These are phyloP conservation scores for Chymomyza fuscimana DNA, from an alignment of 2,888 invertebrate species.

Conservation along the genomic window DNA sequence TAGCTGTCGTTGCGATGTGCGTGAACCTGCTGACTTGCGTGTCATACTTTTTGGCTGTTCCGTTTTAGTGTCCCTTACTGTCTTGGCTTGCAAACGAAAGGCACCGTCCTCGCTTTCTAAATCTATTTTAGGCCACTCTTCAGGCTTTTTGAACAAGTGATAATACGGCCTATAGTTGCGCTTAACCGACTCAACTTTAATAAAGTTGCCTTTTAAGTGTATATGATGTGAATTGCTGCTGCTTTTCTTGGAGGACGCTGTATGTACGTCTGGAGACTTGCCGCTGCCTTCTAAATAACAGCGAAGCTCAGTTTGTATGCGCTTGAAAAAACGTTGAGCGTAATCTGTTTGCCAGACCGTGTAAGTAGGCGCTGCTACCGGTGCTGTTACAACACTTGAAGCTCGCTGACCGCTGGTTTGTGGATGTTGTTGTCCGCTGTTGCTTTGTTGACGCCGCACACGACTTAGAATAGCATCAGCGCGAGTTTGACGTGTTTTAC, in stretches of 20 bases:
- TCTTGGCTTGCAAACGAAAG: conserved; percentile 65
- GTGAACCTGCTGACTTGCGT: conserved; percentile 75
- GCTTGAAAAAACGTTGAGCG: conserved; percentile 85
- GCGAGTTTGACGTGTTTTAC: conserved; percentile 80
- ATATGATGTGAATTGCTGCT: conserved; percentile 37
- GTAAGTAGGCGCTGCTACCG: conserved; percentile 65
- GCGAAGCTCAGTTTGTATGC: conserved; percentile 80
- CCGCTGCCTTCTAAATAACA: conserved; percentile 61
- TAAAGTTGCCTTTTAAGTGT: conserved; percentile 84
- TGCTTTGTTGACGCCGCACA: conserved; percentile 79
- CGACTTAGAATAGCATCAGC: conserved; percentile 91
- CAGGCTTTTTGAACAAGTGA: conserved; percentile 75
- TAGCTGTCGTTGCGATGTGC: conserved; percentile 68
- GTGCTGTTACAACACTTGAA: conserved; percentile 4
- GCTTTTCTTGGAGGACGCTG: conserved; percentile 3
- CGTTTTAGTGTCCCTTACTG: neutral
- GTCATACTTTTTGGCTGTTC: conserved; percentile 70
- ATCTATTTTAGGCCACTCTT: conserved; percentile 79
- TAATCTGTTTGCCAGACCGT: conserved; percentile 82
- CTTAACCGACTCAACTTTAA: conserved; percentile 84
- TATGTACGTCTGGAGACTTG: conserved; percentile 18
- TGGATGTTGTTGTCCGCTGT: conserved; percentile 37
- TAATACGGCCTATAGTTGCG: conserved; percentile 78
- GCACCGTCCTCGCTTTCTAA: conserved; percentile 77
- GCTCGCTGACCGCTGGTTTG: conserved; percentile 21